phyloP scores from a whole-genome alignment of 2,888 invertebrate genomes.

The Sphecodes monilicornis region DNA sequence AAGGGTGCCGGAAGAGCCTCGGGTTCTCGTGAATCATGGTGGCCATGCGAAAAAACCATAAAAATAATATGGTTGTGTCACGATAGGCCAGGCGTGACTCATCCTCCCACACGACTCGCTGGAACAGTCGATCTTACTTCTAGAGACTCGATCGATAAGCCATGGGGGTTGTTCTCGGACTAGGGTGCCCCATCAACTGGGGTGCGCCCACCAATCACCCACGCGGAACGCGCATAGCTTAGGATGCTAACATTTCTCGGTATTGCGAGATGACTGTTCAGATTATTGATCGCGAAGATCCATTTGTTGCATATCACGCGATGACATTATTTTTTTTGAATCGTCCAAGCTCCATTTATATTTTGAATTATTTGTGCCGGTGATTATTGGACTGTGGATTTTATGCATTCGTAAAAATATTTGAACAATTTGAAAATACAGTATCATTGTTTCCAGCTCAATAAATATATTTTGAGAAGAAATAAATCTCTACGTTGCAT shows the following conservation, averaged over 20 bases:
- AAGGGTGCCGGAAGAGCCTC: conserved; percentile 64
- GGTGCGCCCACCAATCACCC: background rate
- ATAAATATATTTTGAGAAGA: too few relatives aligned
- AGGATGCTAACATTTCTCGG: background rate
- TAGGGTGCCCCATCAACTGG: conserved; percentile 10
- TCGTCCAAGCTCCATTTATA: too few relatives aligned
- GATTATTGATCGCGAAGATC: background rate
- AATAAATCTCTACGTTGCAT: too few relatives aligned
- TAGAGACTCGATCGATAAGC: conserved; percentile 58
- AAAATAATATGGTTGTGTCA: conserved; percentile 74
- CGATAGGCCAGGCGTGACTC: conserved; percentile 71
- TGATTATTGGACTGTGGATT: too few relatives aligned
- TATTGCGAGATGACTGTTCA: background rate
- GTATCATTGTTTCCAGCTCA: too few relatives aligned
- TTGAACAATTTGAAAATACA: too few relatives aligned
- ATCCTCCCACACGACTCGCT: conserved; percentile 55
- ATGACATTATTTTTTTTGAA: too few relatives aligned
- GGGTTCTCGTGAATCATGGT: conserved; percentile 74
- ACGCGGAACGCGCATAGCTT: conserved; percentile 18
- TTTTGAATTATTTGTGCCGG: too few relatives aligned
- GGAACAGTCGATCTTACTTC: conserved; percentile 53
- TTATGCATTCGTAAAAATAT: too few relatives aligned
- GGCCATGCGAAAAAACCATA: conserved; percentile 78
- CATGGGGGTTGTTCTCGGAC: conserved; percentile 18
- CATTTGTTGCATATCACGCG: too few relatives aligned